Conservation (phyloP, 2,797 vertebrate genomes). For the Myotis pilosus region DNA sequence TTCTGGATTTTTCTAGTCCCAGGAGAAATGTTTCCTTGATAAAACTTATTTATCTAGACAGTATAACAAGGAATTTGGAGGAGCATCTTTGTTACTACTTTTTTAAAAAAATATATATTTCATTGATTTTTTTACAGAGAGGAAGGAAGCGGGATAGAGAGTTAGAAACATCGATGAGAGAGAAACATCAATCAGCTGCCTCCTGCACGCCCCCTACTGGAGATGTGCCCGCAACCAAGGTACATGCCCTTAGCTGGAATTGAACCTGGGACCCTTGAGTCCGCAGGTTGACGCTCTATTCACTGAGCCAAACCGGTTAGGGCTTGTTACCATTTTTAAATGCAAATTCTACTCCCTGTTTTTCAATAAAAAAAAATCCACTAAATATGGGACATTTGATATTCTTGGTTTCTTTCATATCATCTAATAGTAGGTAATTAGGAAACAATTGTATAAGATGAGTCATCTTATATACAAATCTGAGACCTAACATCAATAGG, state of each 20-base stretch:
- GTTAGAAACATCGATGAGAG: too few relatives aligned
- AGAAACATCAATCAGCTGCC: too few relatives aligned
- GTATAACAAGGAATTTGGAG: background rate
- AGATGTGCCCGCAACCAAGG: too few relatives aligned
- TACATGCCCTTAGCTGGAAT: too few relatives aligned
- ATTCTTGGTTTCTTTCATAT: constrained; percentile 5
- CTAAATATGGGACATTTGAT: background rate
- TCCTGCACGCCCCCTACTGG: too few relatives aligned
- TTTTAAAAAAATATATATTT: too few relatives aligned
- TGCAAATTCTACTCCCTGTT: background rate
- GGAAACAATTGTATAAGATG: background rate
- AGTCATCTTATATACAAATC: background rate
- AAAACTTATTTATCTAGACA: background rate
- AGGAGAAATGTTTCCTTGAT: background rate
- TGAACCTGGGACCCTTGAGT: too few relatives aligned
- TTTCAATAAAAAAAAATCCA: background rate
- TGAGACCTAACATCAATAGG: background rate
- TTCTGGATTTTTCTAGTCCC: background rate
- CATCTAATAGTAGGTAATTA: background rate
- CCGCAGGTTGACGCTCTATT: too few relatives aligned
- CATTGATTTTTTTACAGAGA: too few relatives aligned
- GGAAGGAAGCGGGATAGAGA: too few relatives aligned
- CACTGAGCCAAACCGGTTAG: too few relatives aligned
- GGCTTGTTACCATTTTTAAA: background rate
- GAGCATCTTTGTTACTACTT: background rate